Evolutionary conservation across 2,797 vertebrate genomes (phyloP).

Genomic region (Discoglossus pictus): DNA sequence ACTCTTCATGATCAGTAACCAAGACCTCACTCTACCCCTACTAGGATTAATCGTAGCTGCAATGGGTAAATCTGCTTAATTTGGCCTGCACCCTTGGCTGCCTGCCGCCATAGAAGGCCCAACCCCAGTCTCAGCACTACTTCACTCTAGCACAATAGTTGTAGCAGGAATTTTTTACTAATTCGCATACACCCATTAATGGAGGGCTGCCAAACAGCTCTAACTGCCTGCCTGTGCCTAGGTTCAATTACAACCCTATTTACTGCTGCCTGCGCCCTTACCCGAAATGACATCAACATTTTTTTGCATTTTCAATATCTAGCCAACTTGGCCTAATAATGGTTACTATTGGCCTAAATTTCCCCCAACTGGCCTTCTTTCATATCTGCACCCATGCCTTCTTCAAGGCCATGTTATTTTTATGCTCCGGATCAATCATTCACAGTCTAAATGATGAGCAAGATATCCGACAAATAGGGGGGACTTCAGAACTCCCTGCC

Average conservation of each 20-base stretch:
- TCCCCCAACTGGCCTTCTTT: conserved; percentile 48
- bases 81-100: conserved; percentile 53
- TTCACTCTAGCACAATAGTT: conserved; percentile 66
- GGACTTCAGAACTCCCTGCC: rapidly evolving
- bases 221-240: neutral
- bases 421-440: conserved; percentile 46
- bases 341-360: conserved; percentile 13
- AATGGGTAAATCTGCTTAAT: conserved; percentile 56
- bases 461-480: conserved; percentile 52
- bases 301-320: conserved; percentile 58
- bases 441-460: conserved; percentile 53
- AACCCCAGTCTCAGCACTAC: conserved; percentile 55
- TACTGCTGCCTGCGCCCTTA: rapidly evolving
- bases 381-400: conserved; percentile 55
- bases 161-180: conserved; percentile 43
- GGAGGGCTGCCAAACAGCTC: rapidly evolving
- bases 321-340: conserved; percentile 56
- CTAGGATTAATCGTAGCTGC: rapidly evolving
- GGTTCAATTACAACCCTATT: conserved; percentile 53
- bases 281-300: conserved; percentile 62
- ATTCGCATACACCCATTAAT: neutral
- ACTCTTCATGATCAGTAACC: rapidly evolving
- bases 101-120: conserved; percentile 54
- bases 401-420: conserved; percentile 53
- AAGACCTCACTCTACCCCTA: rapidly evolving